Percentiles rank a stretch among this genome's conserved stretches.
Evolutionary conservation across 2,888 invertebrate genomes (phyloP).

Genomic region (Heliconius sara): DNA sequence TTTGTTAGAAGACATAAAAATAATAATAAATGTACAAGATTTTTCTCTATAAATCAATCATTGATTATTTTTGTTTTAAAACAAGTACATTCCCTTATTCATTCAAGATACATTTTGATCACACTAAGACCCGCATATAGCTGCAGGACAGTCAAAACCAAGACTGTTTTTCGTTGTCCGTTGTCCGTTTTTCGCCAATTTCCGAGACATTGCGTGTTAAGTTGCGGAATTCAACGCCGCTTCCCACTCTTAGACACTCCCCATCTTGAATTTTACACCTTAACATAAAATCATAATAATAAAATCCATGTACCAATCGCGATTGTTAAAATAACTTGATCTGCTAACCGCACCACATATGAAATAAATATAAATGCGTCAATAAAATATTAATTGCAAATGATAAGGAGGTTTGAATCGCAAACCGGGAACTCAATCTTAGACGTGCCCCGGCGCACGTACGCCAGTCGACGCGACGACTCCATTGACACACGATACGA

Average conservation of each 20-base stretch:
- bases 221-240: not conserved
- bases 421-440: constrained; percentile 62
- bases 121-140: too few relatives aligned
- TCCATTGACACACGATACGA: constrained; percentile 55
- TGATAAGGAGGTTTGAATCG: constrained; percentile 61
- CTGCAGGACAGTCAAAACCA: too few relatives aligned
- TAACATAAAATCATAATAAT: not conserved
- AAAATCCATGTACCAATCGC: constrained; percentile 12
- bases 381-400: constrained; percentile 49
- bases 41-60: too few relatives aligned
- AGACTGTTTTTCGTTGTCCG: too few relatives aligned
- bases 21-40: too few relatives aligned
- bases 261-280: not conserved
- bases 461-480: constrained; percentile 64
- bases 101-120: too few relatives aligned
- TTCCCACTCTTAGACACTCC: too few relatives aligned
- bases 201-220: not conserved
- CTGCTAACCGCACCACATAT: constrained; percentile 16
- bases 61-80: too few relatives aligned
- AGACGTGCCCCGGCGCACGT: constrained; percentile 76
- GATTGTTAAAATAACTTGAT: constrained; percentile 11
- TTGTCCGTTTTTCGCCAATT: not conserved
- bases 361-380: constrained; percentile 23
- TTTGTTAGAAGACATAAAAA: too few relatives aligned
- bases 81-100: too few relatives aligned